Base-by-base conservation (phyloP, 2,888 invertebrate genomes). In the Trisateles emortualis region DNA sequence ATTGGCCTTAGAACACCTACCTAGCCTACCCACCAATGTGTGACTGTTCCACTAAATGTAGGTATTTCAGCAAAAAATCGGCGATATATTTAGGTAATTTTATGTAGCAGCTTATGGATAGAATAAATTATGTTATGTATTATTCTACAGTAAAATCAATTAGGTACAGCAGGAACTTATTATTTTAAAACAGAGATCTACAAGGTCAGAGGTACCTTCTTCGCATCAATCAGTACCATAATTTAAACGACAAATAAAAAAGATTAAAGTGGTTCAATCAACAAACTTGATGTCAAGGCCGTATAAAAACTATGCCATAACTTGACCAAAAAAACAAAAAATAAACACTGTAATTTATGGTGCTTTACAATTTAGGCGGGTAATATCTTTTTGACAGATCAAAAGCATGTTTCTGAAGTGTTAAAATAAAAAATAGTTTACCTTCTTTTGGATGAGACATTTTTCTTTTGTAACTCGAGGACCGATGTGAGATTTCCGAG, bases 391-490 rank as follows among this genome's bases (percentile, higher is more conserved):
- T 48, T 66, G 64, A 54, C 64, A 62, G 46, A 10, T 17, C 17
- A 11, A 4, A 32, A 17, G n/a, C 40, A 49, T 6, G 19, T 16
- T 51, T 33, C 38, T 64, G 58, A 52, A 47, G 59, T 62, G 26
- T 6, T 8, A 6, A 6, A 67, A 72, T n/a, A n/a, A 59, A 65
- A 72, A 71, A 76, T 76, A 76, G 70, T 59, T 77, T 86, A 92
- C 92, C 92, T 91, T 90, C 83, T 83, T 86, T 90, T 5, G 90
- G 90, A 39, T 79, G 67, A 63, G 90, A 75, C 92, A 92, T 92
- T 78, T 43, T 81, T 81, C 33, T 67, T 66, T 54, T 53, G 40
- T 50, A 54, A 38, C 52, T 40, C 36, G 57, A 55, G 66, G 61
- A 49, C 38, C 62, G 51, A 56, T 68, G 73, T 78, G 71, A 59